Conservation (phyloP, 2,113 vertebrate genomes). For the Chamaetylas fuelleborni region DNA sequence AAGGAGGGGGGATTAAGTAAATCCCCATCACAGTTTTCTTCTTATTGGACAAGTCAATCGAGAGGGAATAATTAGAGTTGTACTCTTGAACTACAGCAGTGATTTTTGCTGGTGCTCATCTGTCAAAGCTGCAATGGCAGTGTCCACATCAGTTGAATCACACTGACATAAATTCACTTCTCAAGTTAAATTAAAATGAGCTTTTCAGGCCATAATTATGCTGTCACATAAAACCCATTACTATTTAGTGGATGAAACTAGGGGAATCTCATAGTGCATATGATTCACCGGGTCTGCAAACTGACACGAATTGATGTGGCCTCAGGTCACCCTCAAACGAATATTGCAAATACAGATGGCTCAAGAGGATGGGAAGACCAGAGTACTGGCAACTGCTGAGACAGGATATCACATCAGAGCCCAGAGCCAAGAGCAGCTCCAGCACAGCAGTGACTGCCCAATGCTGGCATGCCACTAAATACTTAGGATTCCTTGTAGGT, state of each 20-base stretch:
- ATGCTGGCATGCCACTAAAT: neutral
- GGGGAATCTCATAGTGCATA: neutral
- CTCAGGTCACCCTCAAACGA: neutral
- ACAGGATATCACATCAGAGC: slow-evolving; percentile 8
- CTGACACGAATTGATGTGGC: neutral
- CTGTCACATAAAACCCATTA: neutral
- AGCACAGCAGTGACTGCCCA: neutral
- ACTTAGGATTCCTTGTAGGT: neutral
- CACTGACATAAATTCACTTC: neutral
- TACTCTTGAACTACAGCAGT: neutral
- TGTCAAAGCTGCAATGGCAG: neutral
- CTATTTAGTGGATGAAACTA: neutral
- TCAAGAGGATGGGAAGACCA: neutral
- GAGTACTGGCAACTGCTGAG: neutral
- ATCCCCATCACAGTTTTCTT: neutral
- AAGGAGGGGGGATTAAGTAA: neutral
- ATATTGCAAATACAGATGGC: neutral
- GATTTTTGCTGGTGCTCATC: neutral
- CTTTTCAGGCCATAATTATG: neutral
- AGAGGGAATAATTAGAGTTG: neutral
- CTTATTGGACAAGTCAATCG: neutral
- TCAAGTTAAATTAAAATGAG: neutral
- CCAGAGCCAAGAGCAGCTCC: neutral
- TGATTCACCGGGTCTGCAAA: neutral
- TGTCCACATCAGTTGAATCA: neutral